Percentiles rank a stretch among this genome's conserved stretches.
phyloP scores from a whole-genome alignment of 2,797 vertebrate genomes.

The Synanceia verrucosa region DNA sequence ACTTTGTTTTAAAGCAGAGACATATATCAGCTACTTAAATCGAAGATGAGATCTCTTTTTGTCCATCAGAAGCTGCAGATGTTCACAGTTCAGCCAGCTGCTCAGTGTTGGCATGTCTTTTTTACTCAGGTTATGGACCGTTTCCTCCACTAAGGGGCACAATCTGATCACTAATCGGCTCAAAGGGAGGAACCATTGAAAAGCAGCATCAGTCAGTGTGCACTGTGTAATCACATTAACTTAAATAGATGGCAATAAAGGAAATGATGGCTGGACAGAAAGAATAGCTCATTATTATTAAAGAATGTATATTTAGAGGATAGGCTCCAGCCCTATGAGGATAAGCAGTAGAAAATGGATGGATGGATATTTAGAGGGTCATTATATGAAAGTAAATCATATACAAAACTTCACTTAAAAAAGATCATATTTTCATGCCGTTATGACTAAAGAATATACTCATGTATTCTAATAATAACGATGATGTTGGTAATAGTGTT shows the following conservation, averaged over 20 bases:
- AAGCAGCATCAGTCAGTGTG: slow-evolving; percentile 30
- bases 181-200: slow-evolving; percentile 23
- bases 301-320: neutral
- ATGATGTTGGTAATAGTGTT: neutral
- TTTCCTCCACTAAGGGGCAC: slow-evolving; percentile 86
- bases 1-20: slow-evolving; percentile 21
- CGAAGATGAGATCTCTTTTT: slow-evolving; percentile 37
- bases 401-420: neutral
- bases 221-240: slow-evolving; percentile 7
- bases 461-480: neutral
- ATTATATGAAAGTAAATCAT: neutral
- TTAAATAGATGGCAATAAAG: slow-evolving; percentile 1
- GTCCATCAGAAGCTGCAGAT: slow-evolving; percentile 41
- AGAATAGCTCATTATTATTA: neutral
- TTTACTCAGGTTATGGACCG: slow-evolving; percentile 50
- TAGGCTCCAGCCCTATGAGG: too few species aligned
- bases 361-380: too few species aligned
- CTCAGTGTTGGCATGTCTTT: slow-evolving; percentile 9
- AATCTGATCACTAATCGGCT: slow-evolving; percentile 80
- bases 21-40: slow-evolving; percentile 31
- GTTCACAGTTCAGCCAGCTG: slow-evolving; percentile 22
- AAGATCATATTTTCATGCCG: neutral
- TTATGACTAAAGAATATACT: neutral
- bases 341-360: too few species aligned
- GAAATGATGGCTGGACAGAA: neutral